Conservation (phyloP, 2,113 vertebrate genomes). For the Pomatorhinus ruficollis region DNA sequence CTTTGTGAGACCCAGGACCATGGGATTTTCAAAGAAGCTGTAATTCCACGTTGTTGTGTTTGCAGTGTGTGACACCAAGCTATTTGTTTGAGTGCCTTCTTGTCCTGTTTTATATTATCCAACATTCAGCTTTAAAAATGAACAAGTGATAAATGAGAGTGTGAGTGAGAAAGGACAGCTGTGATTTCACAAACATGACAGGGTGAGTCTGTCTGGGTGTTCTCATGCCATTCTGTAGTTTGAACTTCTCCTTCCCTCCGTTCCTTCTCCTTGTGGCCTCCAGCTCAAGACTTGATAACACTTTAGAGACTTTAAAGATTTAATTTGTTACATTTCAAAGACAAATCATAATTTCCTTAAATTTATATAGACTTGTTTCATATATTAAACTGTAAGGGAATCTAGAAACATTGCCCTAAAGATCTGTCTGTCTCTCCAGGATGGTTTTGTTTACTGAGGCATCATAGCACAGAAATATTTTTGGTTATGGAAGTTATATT, state of each 20-base stretch:
- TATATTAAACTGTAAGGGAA: neutral
- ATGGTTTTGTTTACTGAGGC: neutral
- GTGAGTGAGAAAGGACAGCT: neutral
- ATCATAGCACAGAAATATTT: neutral
- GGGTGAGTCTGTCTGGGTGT: neutral
- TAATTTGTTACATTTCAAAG: neutral
- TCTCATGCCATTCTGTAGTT: neutral
- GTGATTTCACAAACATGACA: neutral
- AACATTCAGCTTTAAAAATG: neutral
- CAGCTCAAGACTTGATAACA: neutral
- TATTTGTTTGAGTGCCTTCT: neutral
- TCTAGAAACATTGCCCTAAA: neutral
- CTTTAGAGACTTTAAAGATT: neutral
- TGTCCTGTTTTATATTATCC: neutral
- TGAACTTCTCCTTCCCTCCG: neutral
- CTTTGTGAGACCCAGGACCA: neutral
- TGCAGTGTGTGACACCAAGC: neutral
- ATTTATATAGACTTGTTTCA: neutral
- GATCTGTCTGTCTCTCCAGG: neutral
- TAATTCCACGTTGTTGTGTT: fast-evolving
- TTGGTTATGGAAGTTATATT: neutral
- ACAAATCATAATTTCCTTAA: neutral
- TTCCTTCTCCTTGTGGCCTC: neutral
- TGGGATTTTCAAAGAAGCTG: neutral
- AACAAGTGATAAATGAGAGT: neutral